These are phyloP conservation scores for Himalopsyche anomala DNA, from an alignment of 2,888 invertebrate species.

Conservation along the genomic window DNA sequence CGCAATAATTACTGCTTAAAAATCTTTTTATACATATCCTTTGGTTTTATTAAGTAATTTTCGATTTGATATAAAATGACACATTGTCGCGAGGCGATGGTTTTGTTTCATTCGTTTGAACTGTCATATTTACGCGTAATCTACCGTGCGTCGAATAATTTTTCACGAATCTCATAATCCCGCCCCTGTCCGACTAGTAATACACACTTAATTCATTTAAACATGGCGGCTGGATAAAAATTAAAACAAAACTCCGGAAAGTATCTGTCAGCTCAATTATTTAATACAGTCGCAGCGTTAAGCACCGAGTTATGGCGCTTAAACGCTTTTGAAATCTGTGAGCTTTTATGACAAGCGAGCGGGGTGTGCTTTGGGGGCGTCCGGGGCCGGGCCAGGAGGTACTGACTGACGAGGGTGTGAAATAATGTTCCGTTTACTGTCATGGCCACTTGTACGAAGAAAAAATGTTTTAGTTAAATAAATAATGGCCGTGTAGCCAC, in stretches of 20 bases:
- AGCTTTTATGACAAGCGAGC: conserved; percentile 53
- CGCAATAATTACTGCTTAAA: too few species aligned
- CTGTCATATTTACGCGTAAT: too few species aligned
- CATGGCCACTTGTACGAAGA: conserved; percentile 48
- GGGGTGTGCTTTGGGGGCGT: not conserved
- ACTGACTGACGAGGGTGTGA: conserved; percentile 53
- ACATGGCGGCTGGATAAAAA: conserved; percentile 8
- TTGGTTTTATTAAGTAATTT: too few species aligned
- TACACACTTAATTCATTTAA: conserved; percentile 22
- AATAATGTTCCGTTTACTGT: conserved; percentile 54
- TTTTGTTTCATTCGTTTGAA: too few species aligned
- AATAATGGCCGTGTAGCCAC: conserved; percentile 64
- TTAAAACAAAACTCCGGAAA: conserved; percentile 6
- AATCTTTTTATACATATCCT: too few species aligned
- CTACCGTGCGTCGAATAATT: too few species aligned
- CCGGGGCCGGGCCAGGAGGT: not conserved
- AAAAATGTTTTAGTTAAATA: conserved; percentile 55
- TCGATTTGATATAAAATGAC: too few species aligned
- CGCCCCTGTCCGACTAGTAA: not conserved
- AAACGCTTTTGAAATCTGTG: conserved; percentile 41
- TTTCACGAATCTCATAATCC: too few species aligned
- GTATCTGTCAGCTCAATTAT: conserved; percentile 26
- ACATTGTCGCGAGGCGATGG: too few species aligned
- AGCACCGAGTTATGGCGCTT: conserved; percentile 34
- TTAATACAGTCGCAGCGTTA: conserved; percentile 14